A percentile compares a stretch with the other conserved stretches of the same genome.
Conservation (phyloP, 2,888 invertebrate species). For the Noctua comes region DNA sequence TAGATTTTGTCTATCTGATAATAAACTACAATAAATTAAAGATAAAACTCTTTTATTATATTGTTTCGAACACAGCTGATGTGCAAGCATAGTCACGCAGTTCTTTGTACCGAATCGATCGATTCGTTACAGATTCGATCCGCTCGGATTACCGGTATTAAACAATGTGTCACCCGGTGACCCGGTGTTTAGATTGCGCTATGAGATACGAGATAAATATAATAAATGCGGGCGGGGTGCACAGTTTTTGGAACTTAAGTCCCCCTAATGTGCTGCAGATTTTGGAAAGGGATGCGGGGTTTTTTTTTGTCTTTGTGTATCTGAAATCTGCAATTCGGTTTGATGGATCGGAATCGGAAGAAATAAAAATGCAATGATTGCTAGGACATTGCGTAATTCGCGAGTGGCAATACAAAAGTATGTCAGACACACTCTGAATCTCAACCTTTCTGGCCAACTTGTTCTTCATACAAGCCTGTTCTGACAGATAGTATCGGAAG, state of each 20-base stretch:
- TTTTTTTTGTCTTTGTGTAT: neutral
- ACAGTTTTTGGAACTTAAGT: neutral
- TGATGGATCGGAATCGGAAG: neutral
- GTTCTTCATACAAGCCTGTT: neutral
- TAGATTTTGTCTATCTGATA: neutral
- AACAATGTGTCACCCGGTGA: slow-evolving; percentile 62
- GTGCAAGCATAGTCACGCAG: slow-evolving; percentile 65
- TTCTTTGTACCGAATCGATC: slow-evolving; percentile 61
- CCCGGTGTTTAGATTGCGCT: slow-evolving; percentile 41
- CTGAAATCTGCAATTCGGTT: neutral
- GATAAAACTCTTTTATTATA: slow-evolving; percentile 12
- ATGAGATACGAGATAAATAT: slow-evolving; percentile 27
- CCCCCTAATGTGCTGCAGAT: slow-evolving; percentile 2
- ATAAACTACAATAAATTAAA: neutral
- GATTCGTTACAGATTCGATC: slow-evolving; percentile 68
- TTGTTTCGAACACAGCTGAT: slow-evolving; percentile 57
- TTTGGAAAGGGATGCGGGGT: neutral
- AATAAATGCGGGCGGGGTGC: slow-evolving; percentile 24
- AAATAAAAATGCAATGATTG: neutral
- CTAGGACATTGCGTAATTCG: neutral
- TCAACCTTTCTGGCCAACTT: neutral
- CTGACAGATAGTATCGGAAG: neutral
- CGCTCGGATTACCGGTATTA: slow-evolving; percentile 63
- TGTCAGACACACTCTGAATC: neutral
- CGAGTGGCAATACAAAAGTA: neutral